These are phyloP conservation scores for Maconellicoccus hirsutus DNA, from an alignment of 1,140 invertebrate species.

Conservation along the genomic window DNA sequence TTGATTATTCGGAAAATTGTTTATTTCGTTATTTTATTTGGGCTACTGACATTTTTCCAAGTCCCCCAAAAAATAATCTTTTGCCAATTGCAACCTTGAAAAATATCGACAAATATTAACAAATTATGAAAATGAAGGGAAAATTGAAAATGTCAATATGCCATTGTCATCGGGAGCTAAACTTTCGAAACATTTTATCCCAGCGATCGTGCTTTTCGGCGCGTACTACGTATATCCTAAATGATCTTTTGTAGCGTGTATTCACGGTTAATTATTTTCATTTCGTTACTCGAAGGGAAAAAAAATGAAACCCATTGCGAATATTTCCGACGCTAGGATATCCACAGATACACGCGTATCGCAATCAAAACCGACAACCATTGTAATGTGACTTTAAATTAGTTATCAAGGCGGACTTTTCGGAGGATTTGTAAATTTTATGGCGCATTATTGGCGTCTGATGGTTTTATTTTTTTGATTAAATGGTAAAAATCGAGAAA, in stretches of 20 bases:
- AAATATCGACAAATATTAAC: no score
- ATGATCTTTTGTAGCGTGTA: not conserved
- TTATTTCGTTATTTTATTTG: no score
- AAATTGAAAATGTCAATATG: no score
- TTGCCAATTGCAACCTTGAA: no score
- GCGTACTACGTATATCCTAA: not conserved
- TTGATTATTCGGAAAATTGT: no score
- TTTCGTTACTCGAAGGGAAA: not conserved
- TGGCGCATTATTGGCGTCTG: not conserved
- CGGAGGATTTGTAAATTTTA: not conserved
- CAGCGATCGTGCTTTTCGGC: not conserved
- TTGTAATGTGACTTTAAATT: slow-evolving; percentile 6
- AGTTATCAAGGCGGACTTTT: not conserved
- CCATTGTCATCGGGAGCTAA: no score
- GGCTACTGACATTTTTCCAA: no score
- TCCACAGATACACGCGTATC: no score
- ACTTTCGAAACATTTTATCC: not conserved
- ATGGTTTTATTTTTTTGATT: not conserved
- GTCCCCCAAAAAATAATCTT: no score
- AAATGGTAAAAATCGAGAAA: not conserved
- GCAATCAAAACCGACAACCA: not conserved
- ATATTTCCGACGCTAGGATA: no score
- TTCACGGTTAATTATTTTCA: not conserved
- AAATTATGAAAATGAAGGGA: no score
- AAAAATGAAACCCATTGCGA: not conserved